Base-by-base conservation (phyloP, 92 coral and sea anemone genomes). In the Siderastrea siderea region DNA sequence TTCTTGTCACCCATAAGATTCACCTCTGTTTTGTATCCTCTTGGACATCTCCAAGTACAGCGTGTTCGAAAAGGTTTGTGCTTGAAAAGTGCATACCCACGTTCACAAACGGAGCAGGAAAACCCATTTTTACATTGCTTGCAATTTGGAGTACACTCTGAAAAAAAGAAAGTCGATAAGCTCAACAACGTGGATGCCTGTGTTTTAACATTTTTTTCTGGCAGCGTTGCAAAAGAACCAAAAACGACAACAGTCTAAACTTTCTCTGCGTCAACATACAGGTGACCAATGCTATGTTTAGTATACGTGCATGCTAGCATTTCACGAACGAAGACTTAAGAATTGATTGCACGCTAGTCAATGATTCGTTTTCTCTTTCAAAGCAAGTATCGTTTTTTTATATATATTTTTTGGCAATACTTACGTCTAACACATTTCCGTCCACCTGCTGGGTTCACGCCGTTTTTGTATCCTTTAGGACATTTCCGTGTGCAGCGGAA, bases 61-160 rank as follows among this genome's bases (percentile, higher is more conserved):
- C n/a, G 46, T 7, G 44, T 4, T 63, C 49, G 0, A 15, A 1
- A 1, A 38, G 26, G 16, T 63, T 60, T 62, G 38, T 26, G 38
- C 38, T 64, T 48, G 83, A 15, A 46, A 62, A 78, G 72, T 15
- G 71, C 55, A 61, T 78, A 19, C n/a, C 83, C 83, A 47, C 7
- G 45, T 46, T 78, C 83, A 61, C 83, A 78, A 7, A 78, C 80
- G 17, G 46, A 78, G 68, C 83, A 78, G 26, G 80, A 38, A 11
- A 11, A 53, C 13, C 46, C 50, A n/a, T 11, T 47, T 78, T 61
- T 44, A 49, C 83, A 78, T 9, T 14, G 16, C 45, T 78, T 78
- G 71, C 71, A 78, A 47, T 78, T 78, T 48, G 16, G 46, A 5
- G 80, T 43, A 13, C 80, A 76, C 47, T 13, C 80, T 76, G 5